A percentile compares a stretch with the other conserved stretches of the same genome.
phyloP scores from a whole-genome alignment of 2,113 vertebrate genomes.

The Hoplias malabaricus region DNA sequence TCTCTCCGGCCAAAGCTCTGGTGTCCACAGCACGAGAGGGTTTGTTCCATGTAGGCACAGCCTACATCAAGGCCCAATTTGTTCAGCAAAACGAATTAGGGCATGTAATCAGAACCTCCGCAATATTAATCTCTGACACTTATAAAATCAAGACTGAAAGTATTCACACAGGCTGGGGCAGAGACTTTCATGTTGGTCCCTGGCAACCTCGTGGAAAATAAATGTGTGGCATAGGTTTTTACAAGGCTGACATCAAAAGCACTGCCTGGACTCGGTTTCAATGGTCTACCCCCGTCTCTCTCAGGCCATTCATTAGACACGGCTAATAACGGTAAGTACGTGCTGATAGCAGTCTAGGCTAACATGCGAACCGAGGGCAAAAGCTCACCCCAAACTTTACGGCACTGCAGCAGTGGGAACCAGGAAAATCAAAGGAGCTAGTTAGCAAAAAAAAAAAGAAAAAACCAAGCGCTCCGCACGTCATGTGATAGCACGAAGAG shows the following conservation, averaged over 20 bases:
- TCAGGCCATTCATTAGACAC: conserved; percentile 85
- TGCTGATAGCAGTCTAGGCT: conserved; percentile 76
- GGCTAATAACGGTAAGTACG: conserved; percentile 83
- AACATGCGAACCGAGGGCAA: conserved; percentile 60
- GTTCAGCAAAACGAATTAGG: conserved; percentile 83
- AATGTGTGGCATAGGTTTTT: conserved; percentile 65
- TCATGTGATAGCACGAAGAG: neutral
- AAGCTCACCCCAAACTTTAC: conserved; percentile 54
- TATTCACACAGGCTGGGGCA: neutral
- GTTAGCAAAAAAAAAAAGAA: too few relatives aligned
- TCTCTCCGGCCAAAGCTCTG: conserved; percentile 72
- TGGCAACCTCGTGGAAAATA: conserved; percentile 65
- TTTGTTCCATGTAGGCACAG: conserved; percentile 66
- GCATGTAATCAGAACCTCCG: conserved; percentile 79
- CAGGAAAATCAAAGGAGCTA: neutral
- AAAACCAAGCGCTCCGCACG: neutral
- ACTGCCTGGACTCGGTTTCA: conserved; percentile 57
- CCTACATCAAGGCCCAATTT: conserved; percentile 77
- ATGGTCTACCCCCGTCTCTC: conserved; percentile 75
- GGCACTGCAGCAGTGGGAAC: conserved; percentile 27
- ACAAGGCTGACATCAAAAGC: conserved; percentile 83
- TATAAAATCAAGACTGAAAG: conserved; percentile 61
- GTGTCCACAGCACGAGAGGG: conserved; percentile 65
- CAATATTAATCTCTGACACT: conserved; percentile 82
- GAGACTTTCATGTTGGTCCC: conserved; percentile 70